These are phyloP conservation scores for Monopterus albus DNA, from an alignment of 2,113 vertebrate species.

Conservation along the genomic window DNA sequence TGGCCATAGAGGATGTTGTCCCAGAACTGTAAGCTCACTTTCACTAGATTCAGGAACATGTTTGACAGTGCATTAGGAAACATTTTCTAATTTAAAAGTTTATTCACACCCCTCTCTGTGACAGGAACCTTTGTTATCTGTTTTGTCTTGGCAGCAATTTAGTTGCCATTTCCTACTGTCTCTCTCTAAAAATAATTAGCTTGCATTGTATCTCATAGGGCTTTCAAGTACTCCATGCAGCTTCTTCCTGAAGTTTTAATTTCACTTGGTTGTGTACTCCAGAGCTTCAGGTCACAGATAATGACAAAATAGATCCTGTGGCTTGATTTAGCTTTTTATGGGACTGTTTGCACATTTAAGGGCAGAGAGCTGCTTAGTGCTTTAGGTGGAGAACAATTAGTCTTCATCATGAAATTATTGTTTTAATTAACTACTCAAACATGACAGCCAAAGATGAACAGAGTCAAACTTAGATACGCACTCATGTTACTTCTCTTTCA, in stretches of 20 bases:
- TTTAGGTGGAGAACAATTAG: not conserved
- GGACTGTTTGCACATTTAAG: not conserved
- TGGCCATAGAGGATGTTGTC: not conserved
- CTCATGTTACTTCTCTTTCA: no score
- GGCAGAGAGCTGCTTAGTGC: not conserved
- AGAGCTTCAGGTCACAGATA: conserved; percentile 43
- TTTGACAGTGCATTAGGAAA: not conserved
- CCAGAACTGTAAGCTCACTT: not conserved
- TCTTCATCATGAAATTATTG: no score
- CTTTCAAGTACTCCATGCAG: conserved; percentile 7
- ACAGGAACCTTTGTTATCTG: conserved; percentile 4
- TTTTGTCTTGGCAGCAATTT: conserved; percentile 24
- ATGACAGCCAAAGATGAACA: no score
- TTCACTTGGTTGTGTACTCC: not conserved
- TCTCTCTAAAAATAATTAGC: conserved; percentile 51
- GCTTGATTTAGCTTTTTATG: not conserved
- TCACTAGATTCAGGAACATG: not conserved
- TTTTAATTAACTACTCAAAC: no score
- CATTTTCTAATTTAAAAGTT: not conserved
- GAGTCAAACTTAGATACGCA: no score
- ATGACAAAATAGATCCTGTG: conserved; percentile 34
- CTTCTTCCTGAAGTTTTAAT: conserved; percentile 32
- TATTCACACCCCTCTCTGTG: not conserved
- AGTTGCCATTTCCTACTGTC: conserved; percentile 4
- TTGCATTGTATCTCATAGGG: conserved; percentile 14